Percentiles rank a stretch among this genome's conserved stretches.
Evolutionary conservation across 2,113 vertebrate species (phyloP).

Genomic region (Ia io): DNA sequence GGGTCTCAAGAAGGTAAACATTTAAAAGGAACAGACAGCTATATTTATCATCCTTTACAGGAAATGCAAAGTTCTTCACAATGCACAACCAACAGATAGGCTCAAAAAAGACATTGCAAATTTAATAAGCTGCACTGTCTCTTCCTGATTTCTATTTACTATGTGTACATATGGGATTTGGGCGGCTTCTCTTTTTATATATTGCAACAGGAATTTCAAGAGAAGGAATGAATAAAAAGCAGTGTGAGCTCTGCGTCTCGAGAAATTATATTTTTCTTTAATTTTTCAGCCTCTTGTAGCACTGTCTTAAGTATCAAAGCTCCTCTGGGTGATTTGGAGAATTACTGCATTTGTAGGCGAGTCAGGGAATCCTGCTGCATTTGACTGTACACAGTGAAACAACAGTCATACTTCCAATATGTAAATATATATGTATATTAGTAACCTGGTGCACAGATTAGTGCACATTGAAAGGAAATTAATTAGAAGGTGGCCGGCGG

Average conservation of each 20-base stretch:
- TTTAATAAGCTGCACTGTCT: conserved; percentile 36
- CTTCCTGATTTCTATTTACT: conserved; percentile 21
- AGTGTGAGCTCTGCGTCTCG: background rate
- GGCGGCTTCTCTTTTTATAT: conserved; percentile 14
- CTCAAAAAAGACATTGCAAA: conserved; percentile 59
- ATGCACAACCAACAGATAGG: conserved; percentile 48
- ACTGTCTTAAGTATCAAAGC: background rate
- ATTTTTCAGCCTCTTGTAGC: background rate
- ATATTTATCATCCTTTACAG: conserved; percentile 65
- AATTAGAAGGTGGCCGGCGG: too few relatives aligned
- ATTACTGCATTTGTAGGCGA: background rate
- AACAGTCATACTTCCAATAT: background rate
- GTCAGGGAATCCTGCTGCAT: background rate
- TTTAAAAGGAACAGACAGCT: conserved; percentile 56
- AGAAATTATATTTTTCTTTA: conserved; percentile 27
- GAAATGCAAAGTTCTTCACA: conserved; percentile 64
- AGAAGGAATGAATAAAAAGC: conserved; percentile 14
- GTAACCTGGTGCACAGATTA: too few relatives aligned
- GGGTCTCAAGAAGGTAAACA: conserved; percentile 54
- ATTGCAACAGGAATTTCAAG: conserved; percentile 18
- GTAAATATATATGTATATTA: background rate
- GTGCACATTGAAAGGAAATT: too few relatives aligned
- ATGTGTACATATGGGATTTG: conserved; percentile 36
- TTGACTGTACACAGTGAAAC: background rate
- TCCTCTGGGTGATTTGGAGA: background rate